A percentile compares a stretch with the other conserved stretches of the same genome.
phyloP scores from a whole-genome alignment of 2,113 vertebrate genomes.

The Pomatostomus ruficeps region DNA sequence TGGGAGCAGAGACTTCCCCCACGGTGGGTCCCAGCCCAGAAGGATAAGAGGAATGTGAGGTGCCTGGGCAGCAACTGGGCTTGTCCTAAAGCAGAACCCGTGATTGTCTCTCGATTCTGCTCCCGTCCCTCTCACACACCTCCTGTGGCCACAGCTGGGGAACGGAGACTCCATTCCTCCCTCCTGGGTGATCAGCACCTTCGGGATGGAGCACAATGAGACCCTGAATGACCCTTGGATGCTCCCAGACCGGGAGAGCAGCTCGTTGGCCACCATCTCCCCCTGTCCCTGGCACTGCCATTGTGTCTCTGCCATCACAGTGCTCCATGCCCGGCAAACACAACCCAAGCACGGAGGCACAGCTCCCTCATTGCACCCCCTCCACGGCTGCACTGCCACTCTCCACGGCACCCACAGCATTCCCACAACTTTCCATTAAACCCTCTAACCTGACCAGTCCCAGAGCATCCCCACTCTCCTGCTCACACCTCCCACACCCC shows the following conservation, averaged over 20 bases:
- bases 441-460: background rate
- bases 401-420: background rate
- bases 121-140: background rate
- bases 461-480: background rate
- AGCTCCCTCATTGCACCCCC: background rate
- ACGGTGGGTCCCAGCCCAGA: rapidly evolving
- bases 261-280: background rate
- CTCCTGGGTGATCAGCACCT: background rate
- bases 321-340: no score
- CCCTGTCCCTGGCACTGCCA: background rate
- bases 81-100: background rate
- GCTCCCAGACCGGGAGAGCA: rapidly evolving
- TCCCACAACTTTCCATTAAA: background rate
- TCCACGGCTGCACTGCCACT: rapidly evolving
- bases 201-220: background rate
- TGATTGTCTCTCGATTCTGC: conserved; percentile 40
- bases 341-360: background rate
- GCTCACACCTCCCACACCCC: background rate
- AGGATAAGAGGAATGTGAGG: background rate
- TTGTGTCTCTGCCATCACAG: background rate
- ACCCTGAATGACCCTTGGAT: background rate
- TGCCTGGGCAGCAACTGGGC: background rate
- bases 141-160: background rate
- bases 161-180: background rate
- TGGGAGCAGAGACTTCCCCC: background rate